Base-by-base conservation (phyloP, 2,888 invertebrate genomes). In the Cephus spinipes region DNA sequence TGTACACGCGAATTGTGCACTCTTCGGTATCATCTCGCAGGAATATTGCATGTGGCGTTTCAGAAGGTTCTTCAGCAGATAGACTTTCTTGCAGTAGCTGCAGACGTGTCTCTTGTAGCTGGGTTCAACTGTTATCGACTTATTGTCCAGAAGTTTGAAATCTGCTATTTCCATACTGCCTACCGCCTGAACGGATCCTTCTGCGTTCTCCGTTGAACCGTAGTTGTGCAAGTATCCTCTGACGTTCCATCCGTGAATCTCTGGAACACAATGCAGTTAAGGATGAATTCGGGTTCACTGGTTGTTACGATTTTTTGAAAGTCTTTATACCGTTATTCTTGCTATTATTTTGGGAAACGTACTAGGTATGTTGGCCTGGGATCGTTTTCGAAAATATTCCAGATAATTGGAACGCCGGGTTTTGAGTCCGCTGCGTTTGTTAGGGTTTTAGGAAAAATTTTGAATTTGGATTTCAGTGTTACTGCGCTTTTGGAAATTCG, bases 21-120 rank as follows among this genome's bases (percentile, higher is more conserved):
- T 76, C 40, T 68, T 81, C 4, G 87, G 85, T 77, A 86, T 88
- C 84, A 84, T 81, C 73, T 85, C 86, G 82, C 89, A 89, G 73
- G 79, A 82, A 35, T 83, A 84, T 75, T 88, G 87, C 55, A 87
- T 76, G 79, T 90, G 90, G 6, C 85, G 82, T 69, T 85, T 89
- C 9, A 89, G 82, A 31, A 87, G 73, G 1, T 83, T 84, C 79
- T 85, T 87, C 35, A 86, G 71, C 0, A 83, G 84, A 77, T 85
- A 90, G 9, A 81, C 77, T 69, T 87, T 89, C 73, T 82, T 84
- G 80, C 90, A 90, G 81, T 85, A 87, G 4, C 79, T 80, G 77
- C 90, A 90, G 11, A 79, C 68, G 77, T 87, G 82, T 1, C 86
- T 84, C 73, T 85, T 89, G 79, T 83, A 77, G 11, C 74, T n/a